Evolutionary conservation across 2,888 invertebrate genomes (phyloP), one percentile per base, ranked within the genome.

Genomic region (Drosophila crucigera): DNA sequence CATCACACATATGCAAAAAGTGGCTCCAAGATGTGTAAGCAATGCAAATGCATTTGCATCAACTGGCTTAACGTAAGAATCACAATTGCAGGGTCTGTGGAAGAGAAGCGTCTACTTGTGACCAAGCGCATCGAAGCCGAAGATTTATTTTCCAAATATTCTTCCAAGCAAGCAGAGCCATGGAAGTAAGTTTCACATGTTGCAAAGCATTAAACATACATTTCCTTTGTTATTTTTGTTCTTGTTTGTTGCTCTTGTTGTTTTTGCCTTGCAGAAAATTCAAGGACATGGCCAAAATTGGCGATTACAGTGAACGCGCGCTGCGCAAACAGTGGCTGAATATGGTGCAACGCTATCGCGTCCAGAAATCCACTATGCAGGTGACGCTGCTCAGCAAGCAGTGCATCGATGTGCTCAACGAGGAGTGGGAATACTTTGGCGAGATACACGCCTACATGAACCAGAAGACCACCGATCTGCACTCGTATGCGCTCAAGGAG

Each of bases 351-450:
- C 87, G 86, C 49, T 93, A 93, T 68, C 92, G 91, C 58, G 78
- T 88, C n/a, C 92, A 90, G 22, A 93, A 93, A 83, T 90, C 92
- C 59, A 85, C 71, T 25, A 52, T 61, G 41, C 64, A 50, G 7
- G 68, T 54, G 25, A 67, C 65, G 4, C 70, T 70, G 7, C 68
- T 85, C 0, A 85, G 61, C 19, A 54, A 71, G 11, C 58, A 80
- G 11, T 56, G 55, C 65, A 80, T 84, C 28, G 83, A 73, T 10
- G 52, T 37, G 28, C 52, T 89, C 9, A 86, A 90, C 66, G 84
- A 91, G 59, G 93, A 93, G 60, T 92, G 93, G 93, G 92, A 92
- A 61, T 92, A 91, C 72, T 92, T 92, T 53, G 86, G 89, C n/a
- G 81, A 87, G 7, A 92, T 92, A 16, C 92, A 92, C 53, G 78